Conservation (phyloP, 2,797 vertebrate genomes). For the Pterois miles region DNA sequence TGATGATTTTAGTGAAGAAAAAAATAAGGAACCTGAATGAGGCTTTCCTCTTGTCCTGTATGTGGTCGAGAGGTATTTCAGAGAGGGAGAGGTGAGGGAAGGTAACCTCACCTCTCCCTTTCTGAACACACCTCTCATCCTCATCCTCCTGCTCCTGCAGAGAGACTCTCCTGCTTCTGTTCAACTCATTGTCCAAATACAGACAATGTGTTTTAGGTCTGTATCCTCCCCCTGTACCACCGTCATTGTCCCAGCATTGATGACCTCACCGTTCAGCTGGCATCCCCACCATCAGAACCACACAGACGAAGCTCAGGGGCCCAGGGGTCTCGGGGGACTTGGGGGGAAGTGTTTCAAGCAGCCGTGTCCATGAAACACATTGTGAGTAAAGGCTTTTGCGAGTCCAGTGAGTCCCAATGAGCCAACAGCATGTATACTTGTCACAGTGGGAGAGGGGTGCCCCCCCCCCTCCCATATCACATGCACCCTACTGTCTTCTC, state of each 20-base stretch:
- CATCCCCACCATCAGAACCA: slow-evolving; percentile 47
- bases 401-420: slow-evolving; percentile 70
- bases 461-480: too few species aligned
- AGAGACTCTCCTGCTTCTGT: not conserved
- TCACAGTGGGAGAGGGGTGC: slow-evolving; percentile 24
- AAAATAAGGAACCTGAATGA: not conserved
- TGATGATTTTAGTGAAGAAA: not conserved
- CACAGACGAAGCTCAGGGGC: slow-evolving; percentile 30
- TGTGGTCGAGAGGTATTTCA: too few species aligned
- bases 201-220: not conserved
- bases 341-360: slow-evolving; percentile 43
- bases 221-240: not conserved
- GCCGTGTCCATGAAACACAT: slow-evolving; percentile 62
- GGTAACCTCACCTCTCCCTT: not conserved
- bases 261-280: slow-evolving; percentile 49
- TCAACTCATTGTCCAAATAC: slow-evolving; percentile 1
- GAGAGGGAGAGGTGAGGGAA: too few species aligned
- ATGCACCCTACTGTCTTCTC: slow-evolving; percentile 3
- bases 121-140: slow-evolving; percentile 3
- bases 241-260: slow-evolving; percentile 22
- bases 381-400: slow-evolving; percentile 56
- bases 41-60: not conserved
- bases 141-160: slow-evolving; percentile 4
- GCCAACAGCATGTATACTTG: slow-evolving; percentile 57
- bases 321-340: not conserved